Evolutionary conservation across 2,797 vertebrate genomes (phyloP), one percentile per base, ranked within the genome.

Genomic region (Syndactyla subalaris): DNA sequence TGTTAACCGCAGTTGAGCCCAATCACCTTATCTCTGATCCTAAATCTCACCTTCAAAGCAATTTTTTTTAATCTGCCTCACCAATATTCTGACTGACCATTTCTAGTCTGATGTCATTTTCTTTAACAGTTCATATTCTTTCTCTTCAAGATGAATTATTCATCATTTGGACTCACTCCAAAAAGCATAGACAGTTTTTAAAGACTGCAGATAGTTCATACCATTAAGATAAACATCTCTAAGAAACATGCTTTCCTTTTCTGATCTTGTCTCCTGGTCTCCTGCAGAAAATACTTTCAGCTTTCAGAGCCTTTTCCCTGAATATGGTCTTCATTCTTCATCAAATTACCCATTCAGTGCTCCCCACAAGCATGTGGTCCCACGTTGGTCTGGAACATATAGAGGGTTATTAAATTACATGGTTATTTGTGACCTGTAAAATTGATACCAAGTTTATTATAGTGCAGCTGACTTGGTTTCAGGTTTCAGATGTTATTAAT

Each of bases 401-500:
- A 94, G 70, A 96, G 61, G 68, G 96, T 96, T 97, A 97, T 97
- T 97, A 89, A 95, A 96, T 97, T 97, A 97, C 96, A 97, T 82
- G 90, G 96, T 93, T 97, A 96, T 96, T 97, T 97, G 96, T 96
- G 95, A 96, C 96, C 97, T 96, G 96, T 97, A 97, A 97, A 96
- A 97, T 95, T 97, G 96, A 97, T 97, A 97, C 92, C 93, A 96
- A 96, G 92, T 96, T 96, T 97, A 96, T 96, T 97, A 95, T 34
- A 94, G 87, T 85, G 93, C 96, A 95, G 94, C 95, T 97, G 96
- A 97, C 93, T 95, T 92, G 85, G 88, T 96, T 97, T 97, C 84
- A 48, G 80, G 81, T 96, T 96, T 95, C 96, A 97, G 94, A 96
- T 8, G 0, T 95, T 97, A 95, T 96, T 96, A 97, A 96, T 97